Evolutionary conservation across 2,797 vertebrate genomes (phyloP), one percentile per base, ranked within the genome.

Genomic region (Myotis findleyi): DNA sequence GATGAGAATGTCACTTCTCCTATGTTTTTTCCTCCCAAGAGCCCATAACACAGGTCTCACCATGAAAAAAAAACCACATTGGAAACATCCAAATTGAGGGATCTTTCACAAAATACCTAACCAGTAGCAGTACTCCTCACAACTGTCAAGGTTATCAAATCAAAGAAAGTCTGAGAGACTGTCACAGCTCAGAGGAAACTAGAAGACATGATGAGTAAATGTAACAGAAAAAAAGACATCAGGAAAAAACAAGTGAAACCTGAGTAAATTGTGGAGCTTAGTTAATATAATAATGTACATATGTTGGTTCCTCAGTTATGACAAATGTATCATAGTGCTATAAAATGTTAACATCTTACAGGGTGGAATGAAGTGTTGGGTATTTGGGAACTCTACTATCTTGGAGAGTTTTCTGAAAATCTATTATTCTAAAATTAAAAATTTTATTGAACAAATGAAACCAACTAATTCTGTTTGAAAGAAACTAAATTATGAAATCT

Each of bases 141-240:
- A 84, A 84, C 14, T 85, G 10, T 83, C 57, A 83, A 93, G 5
- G 11, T 41, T 53, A 71, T 82, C 16, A 55, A 89, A 93, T 75
- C 33, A 79, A 71, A 25, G 9, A 57, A 92, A 79, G n/a, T 87
- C 33, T 89, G 38, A 77, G 18, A 86, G 84, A 94, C 23, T 89
- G 9, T 72, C 33, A 72, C 23, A 36, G 17, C 6, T 16, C n/a
- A 85, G 38, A 88, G 59, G 21, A 93, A 27, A 25, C 66, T 91
- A 66, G 51, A 87, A 90, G 53, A 85, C 6, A 69, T 12, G 33
- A 72, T 1, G 11, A 75, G 27, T 57, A 86, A 76, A 62, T 72
- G 1, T 53, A 53, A 87, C 5, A 85, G 18, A n/a, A 79, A 80
- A 72, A 87, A 73, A 38, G 2, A 25, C 13, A 55, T 38, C 53